Base-by-base conservation (phyloP, 1,140 invertebrate genomes). In the Drosophila subpulchrella region DNA sequence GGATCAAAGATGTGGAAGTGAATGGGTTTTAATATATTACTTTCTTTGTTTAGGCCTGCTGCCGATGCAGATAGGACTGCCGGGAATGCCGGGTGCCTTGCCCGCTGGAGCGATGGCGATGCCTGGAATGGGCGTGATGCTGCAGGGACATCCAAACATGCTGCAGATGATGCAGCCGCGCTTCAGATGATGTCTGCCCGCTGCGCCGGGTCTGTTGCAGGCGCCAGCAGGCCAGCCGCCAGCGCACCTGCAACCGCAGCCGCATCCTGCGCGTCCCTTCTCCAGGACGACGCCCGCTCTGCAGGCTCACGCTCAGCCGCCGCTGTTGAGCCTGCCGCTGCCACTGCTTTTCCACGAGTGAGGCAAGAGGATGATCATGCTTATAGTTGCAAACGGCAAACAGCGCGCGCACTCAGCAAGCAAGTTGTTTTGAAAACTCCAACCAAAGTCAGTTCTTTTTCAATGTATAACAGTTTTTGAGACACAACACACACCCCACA, bases 91-190 rank as follows among this genome's bases (percentile, higher is more conserved):
- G 8, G 80, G 83, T 0, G 68, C 78, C 8, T 93, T 96, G 93
- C 89, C 81, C 6, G 78, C 89, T 20, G 81, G 88, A 15, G 91
- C 93, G 91, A 66, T 93, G 86, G 78, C 66, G 75, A 91, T 92
- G 94, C 91, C 94, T 93, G 95, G 95, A 88, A 94, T 96, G 94
- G 94, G 95, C 89, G 95, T 95, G 61, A 94, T 95, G 92, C 93
- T 95, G 71, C 95, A 95, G 41, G 95, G 95, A 44, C 95, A 95
- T 91, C 94, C 94, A 75, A 95, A 95, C 91, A 94, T 95, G 80
- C 72, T 93, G 62, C 95, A 95, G 68, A 95, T 96, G 94, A 95
- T 96, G 95, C 95, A 95, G 91, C 95, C 95, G 61, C 94, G 95
- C 92, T 96, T 96, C 93, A 96, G 95, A 96, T 96, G 95, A 96